Percentiles rank a stretch among this genome's conserved stretches.
Conservation (phyloP, 2,113 vertebrate genomes). For the Varanus komodoensis region DNA sequence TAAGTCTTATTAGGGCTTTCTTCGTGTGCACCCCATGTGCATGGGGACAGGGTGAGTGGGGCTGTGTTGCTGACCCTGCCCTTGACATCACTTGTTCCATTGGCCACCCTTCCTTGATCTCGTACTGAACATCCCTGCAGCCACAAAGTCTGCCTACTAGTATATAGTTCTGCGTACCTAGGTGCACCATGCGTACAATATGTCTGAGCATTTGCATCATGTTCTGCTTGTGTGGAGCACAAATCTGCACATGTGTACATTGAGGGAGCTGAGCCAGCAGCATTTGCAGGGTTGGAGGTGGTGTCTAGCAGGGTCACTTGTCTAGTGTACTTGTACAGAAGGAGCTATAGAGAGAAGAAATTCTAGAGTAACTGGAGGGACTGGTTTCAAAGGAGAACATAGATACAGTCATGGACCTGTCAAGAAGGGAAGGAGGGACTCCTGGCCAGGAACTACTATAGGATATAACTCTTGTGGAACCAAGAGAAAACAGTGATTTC, state of each 20-base stretch:
- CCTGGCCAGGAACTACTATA: not conserved
- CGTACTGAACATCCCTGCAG: not conserved
- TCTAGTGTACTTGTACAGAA: too few relatives aligned
- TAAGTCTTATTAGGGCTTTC: not conserved
- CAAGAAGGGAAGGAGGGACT: too few relatives aligned
- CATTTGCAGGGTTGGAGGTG: too few relatives aligned
- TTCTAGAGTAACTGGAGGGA: not conserved
- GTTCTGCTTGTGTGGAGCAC: not conserved
- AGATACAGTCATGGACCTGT: too few relatives aligned
- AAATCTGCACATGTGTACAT: not conserved
- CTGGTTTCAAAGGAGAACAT: too few relatives aligned
- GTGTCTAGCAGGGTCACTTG: too few relatives aligned
- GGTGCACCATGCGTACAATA: not conserved
- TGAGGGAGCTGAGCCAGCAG: not conserved
- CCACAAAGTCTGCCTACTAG: not conserved
- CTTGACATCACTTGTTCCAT: not conserved
- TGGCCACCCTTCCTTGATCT: not conserved
- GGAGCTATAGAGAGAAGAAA: too few relatives aligned
- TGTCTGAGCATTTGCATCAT: not conserved
- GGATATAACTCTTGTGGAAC: not conserved
- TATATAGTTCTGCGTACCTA: not conserved
- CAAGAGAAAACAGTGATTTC: not conserved
- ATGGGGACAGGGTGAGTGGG: not conserved
- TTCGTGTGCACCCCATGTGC: not conserved
- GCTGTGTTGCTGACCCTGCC: not conserved